These are phyloP conservation scores for Macaria notata DNA, from an alignment of 2,888 invertebrate species.

Conservation along the genomic window DNA sequence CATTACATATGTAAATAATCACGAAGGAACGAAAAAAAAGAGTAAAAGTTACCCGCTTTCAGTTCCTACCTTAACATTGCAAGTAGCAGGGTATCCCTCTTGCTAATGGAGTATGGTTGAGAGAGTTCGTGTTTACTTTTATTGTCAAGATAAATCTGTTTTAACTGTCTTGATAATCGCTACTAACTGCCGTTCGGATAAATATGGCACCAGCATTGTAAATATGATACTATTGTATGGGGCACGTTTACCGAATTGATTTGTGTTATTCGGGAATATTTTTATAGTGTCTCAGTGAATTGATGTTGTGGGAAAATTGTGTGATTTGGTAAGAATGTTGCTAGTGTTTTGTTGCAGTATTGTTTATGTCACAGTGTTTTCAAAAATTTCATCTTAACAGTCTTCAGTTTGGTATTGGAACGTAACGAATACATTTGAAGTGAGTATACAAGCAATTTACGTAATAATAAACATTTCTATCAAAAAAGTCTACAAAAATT, in stretches of 20 bases:
- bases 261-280: background rate
- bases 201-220: conserved; percentile 39
- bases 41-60: conserved; percentile 11
- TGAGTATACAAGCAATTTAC: no score
- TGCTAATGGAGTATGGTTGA: conserved; percentile 69
- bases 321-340: no score
- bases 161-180: conserved; percentile 77
- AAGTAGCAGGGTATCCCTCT: conserved; percentile 55
- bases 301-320: background rate
- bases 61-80: conserved; percentile 25
- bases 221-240: conserved; percentile 13
- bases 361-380: no score
- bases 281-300: background rate
- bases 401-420: no score
- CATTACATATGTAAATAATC: no score
- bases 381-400: no score
- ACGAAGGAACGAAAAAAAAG: no score
- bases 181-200: conserved; percentile 63
- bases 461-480: no score
- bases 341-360: no score
- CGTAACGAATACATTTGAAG: no score
- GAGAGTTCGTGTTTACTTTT: conserved; percentile 74
- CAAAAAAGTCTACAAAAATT: no score
- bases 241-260: conserved; percentile 1
- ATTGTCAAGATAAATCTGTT: conserved; percentile 79